Evolutionary conservation across 37 sponge, comb jelly and placozoan species (phyloP), one percentile per base, ranked within the genome.

Genomic region (Hexactinellida sp.): DNA sequence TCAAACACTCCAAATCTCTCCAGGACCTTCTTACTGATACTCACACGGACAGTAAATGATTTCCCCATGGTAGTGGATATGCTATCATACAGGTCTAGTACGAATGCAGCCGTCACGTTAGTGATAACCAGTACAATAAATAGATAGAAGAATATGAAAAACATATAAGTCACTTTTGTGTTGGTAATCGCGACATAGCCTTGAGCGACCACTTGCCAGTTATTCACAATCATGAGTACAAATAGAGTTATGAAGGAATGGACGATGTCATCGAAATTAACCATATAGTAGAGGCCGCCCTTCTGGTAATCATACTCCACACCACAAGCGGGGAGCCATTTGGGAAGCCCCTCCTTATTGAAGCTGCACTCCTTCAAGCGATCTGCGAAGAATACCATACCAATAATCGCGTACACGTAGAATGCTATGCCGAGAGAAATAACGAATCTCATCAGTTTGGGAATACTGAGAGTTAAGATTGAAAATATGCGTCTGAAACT

Each of bases 191-290:
- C 76, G 76, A 63, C 13, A n/a, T 63, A 63, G 32, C 76, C 76
- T 28, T 63, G 3, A 23, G 76, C 76, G 32, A 63, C 76, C 30
- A 86, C 84, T 34, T 86, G 87, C 87, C 87, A 86, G 84, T 86
- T 86, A 85, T 86, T 86, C n/a, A 86, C 84, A 19, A 86, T 38
- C 87, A 86, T 86, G 34, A 86, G 35, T 24, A 37, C 86, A 86
- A 86, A 86, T 10, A 86, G 36, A 36, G 84, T 83, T n/a, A 85
- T 52, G 28, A 82, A 86, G 19, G 54, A 37, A 21, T 82, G 37
- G 16, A 86, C 5, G 23, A 86, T 83, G 84, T 85, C 71, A 52
- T 86, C 86, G 84, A 86, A 86, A 24, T 86, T 86, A 23, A 51
- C 71, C 16, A 86, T 5, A 30, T 86, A 86, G 39, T 86, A 86